A percentile compares a stretch with the other conserved stretches of the same genome.
phyloP scores from a whole-genome alignment of 2,888 invertebrate species.

The Agonopterix heracliana region DNA sequence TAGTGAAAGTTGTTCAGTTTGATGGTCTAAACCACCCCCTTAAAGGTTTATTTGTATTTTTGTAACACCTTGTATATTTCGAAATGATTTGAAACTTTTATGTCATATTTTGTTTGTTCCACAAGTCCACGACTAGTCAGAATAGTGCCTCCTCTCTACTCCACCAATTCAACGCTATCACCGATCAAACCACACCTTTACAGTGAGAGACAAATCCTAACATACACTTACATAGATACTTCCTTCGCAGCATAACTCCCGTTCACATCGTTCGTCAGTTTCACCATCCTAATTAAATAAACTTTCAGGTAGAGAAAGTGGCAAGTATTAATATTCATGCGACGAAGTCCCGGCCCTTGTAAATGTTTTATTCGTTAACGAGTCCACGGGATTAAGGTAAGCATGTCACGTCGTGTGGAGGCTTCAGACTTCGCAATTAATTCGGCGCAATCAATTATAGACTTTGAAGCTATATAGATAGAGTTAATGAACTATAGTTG shows the following conservation, averaged over 20 bases:
- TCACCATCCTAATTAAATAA: conserved; percentile 59
- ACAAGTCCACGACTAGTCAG: too few species aligned
- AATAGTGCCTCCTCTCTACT: too few species aligned
- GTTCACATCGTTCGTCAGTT: conserved; percentile 30
- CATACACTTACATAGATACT: neutral
- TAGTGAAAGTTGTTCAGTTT: too few species aligned
- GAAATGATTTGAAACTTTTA: too few species aligned
- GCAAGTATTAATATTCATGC: conserved; percentile 64
- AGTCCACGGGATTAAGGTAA: conserved; percentile 65
- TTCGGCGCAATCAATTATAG: conserved; percentile 60
- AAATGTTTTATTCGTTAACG: conserved; percentile 76
- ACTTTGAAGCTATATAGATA: conserved; percentile 7
- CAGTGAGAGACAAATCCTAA: too few species aligned
- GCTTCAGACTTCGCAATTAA: conserved; percentile 54
- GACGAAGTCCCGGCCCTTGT: conserved; percentile 51
- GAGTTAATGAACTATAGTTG: neutral
- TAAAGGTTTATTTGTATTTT: too few species aligned
- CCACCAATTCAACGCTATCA: too few species aligned
- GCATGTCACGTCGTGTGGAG: conserved; percentile 69
- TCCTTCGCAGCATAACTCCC: neutral
- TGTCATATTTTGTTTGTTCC: too few species aligned
- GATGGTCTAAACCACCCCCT: too few species aligned
- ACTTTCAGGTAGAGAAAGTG: conserved; percentile 59
- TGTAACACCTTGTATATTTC: too few species aligned
- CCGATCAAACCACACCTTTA: too few species aligned